Base-by-base conservation (phyloP, 1,140 invertebrate genomes). In the Bilobella aurantiaca region DNA sequence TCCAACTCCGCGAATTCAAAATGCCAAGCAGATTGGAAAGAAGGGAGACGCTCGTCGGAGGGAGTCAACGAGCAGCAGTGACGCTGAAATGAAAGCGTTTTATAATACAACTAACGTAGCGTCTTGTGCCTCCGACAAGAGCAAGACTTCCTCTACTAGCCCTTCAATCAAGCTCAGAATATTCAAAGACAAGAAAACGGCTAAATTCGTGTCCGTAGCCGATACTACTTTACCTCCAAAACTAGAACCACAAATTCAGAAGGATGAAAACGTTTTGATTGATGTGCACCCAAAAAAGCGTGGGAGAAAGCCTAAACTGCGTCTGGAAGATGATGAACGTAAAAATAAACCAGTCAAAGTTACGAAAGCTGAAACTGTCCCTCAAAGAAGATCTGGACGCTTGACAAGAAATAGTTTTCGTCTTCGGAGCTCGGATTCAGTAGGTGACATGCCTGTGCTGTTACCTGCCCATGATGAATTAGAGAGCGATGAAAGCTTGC, bases 131-230 rank as follows among this genome's bases (percentile, higher is more conserved):
- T n/a, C 47, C 46, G 1, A 56, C 12, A 21, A n/a, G 27, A 29
- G 46, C 1, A 28, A 56, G 27, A 62, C 16, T 29, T 59, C 58
- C 8, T 64, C 63, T 83, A 84, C 75, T 83, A 84, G n/a, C 84
- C 84, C 59, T 42, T 62, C 59, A 29, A 86, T 86, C 62, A 84
- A 85, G 34, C 75, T 86, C 65, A 76, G 84, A 75, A 86, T 86
- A 78, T 84, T 83, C 67, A 74, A 74, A 60, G 73, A 74, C 65
- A 83, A 84, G 69, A 83, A 83, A 5, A 85, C 84, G 60, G 82
- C 82, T 18, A 78, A 81, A 63, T 68, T 84, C 28, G 75, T 84
- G 14, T 67, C 70, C 21, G 67, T 71, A 18, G 57, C 69, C 5
- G 67, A 71, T 32, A 34, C n/a, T n/a, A n/a, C 59, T 31, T 62